phyloP scores from a whole-genome alignment of 1,140 invertebrate species.

The Druon quercuslanigerum region DNA sequence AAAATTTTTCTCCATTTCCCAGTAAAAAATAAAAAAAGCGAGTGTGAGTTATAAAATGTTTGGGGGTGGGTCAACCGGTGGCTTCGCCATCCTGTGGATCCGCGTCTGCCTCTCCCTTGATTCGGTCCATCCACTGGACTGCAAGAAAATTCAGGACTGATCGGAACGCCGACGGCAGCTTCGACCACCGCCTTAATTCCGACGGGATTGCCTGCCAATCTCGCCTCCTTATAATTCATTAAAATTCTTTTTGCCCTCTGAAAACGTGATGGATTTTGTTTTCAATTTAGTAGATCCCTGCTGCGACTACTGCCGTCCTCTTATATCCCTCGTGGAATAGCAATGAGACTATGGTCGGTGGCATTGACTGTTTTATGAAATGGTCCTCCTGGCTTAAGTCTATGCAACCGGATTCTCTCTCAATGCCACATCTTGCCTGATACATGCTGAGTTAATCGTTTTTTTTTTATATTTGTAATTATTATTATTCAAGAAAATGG shows the following conservation, averaged over 20 bases:
- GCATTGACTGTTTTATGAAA: constrained; percentile 5
- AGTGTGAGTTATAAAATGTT: too few species aligned
- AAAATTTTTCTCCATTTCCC: too few species aligned
- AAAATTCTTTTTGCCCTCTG: constrained; percentile 72
- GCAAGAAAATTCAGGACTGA: constrained; percentile 61
- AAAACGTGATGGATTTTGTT: constrained; percentile 75
- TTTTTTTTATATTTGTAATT: too few species aligned
- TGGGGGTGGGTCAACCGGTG: too few species aligned
- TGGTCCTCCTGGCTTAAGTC: not conserved
- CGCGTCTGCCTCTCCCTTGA: not conserved
- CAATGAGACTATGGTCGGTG: constrained; percentile 64
- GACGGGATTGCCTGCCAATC: constrained; percentile 68
- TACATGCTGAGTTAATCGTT: not conserved
- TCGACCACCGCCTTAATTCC: constrained; percentile 63
- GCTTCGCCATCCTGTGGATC: too few species aligned
- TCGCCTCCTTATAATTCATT: constrained; percentile 73
- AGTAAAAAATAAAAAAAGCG: too few species aligned
- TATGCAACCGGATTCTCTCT: not conserved
- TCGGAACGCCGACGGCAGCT: constrained; percentile 56
- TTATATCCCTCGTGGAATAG: constrained; percentile 68
- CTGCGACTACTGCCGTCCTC: constrained; percentile 64
- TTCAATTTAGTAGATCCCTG: constrained; percentile 74
- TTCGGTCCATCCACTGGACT: constrained; percentile 50
- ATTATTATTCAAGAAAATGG: too few species aligned
- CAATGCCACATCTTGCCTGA: not conserved